These are phyloP conservation scores for Helleia helle DNA, from an alignment of 2,888 invertebrate genomes.

Conservation along the genomic window DNA sequence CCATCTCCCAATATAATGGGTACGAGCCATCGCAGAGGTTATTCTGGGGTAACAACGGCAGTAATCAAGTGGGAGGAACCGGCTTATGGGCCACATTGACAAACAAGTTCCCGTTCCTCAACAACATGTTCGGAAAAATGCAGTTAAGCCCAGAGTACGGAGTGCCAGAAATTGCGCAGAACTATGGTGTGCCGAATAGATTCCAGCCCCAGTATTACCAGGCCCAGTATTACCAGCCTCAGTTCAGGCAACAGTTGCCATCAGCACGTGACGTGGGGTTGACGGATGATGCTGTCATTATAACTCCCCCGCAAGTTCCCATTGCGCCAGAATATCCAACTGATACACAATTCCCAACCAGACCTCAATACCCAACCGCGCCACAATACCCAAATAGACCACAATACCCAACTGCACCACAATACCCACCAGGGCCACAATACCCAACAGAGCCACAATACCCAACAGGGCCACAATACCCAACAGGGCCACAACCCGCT, in stretches of 20 bases:
- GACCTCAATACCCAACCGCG: neutral
- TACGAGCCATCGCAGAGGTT: slow-evolving; percentile 51
- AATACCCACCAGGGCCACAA: neutral
- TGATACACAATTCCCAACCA: neutral
- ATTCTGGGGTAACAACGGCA: slow-evolving; percentile 55
- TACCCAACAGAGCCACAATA: neutral
- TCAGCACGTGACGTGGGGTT: slow-evolving; percentile 50
- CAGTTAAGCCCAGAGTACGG: slow-evolving; percentile 31
- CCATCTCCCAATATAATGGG: slow-evolving; percentile 20
- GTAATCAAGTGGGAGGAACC: slow-evolving; percentile 60
- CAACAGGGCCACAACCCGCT: slow-evolving; percentile 18
- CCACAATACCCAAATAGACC: neutral
- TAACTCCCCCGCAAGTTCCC: slow-evolving; percentile 58
- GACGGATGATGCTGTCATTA: slow-evolving; percentile 62
- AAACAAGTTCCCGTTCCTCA: slow-evolving; percentile 59
- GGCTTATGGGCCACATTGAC: slow-evolving; percentile 56
- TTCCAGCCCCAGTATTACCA: slow-evolving; percentile 9
- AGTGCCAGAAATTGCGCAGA: neutral
- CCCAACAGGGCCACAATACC: neutral
- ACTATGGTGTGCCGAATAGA: neutral
- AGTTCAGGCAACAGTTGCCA: slow-evolving; percentile 29
- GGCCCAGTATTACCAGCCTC: slow-evolving; percentile 21
- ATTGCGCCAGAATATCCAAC: slow-evolving; percentile 26
- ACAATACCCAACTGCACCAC: neutral
- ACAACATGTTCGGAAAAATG: slow-evolving; percentile 59